Percentiles rank a stretch among this genome's conserved stretches.
Evolutionary conservation across 1,140 invertebrate species (phyloP).

Genomic region (Aphaenogaster floridana): DNA sequence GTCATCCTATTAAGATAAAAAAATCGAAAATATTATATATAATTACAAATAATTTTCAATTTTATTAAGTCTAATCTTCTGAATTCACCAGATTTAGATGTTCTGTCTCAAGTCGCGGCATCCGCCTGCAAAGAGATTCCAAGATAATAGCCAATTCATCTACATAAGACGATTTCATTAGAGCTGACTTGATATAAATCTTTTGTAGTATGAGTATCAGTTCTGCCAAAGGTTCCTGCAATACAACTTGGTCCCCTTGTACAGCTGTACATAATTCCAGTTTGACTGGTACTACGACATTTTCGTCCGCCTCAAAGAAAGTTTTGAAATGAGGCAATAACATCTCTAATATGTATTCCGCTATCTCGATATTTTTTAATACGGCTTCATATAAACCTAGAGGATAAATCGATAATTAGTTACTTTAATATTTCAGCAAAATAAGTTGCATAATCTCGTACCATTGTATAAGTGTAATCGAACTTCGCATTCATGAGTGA

Average conservation of each 20-base stretch:
- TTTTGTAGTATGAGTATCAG: conserved; percentile 82
- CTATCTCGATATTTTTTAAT: conserved; percentile 84
- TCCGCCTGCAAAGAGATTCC: conserved; percentile 82
- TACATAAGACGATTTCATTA: conserved; percentile 57
- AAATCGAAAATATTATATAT: conserved; percentile 25
- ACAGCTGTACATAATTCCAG: conserved; percentile 86
- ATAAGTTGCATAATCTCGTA: conserved; percentile 64
- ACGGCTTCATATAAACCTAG: conserved; percentile 86
- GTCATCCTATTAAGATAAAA: conserved; percentile 82
- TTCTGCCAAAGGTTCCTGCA: conserved; percentile 84
- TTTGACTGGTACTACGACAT: conserved; percentile 80
- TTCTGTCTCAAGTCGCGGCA: conserved; percentile 80
- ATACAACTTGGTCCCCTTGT: conserved; percentile 80
- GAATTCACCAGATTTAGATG: conserved; percentile 84
- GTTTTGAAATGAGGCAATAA: conserved; percentile 86
- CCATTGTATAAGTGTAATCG: conserved; percentile 88
- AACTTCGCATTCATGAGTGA: conserved; percentile 88
- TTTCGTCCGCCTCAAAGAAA: conserved; percentile 84
- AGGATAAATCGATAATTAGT: background rate
- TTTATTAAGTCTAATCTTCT: conserved; percentile 22
- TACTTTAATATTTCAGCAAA: background rate
- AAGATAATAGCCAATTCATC: conserved; percentile 79
- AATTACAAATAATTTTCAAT: conserved; percentile 53
- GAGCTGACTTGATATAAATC: conserved; percentile 79
- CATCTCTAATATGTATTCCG: conserved; percentile 86